Base-by-base conservation (phyloP, 2,113 vertebrate species). In the Caranx melampygus region DNA sequence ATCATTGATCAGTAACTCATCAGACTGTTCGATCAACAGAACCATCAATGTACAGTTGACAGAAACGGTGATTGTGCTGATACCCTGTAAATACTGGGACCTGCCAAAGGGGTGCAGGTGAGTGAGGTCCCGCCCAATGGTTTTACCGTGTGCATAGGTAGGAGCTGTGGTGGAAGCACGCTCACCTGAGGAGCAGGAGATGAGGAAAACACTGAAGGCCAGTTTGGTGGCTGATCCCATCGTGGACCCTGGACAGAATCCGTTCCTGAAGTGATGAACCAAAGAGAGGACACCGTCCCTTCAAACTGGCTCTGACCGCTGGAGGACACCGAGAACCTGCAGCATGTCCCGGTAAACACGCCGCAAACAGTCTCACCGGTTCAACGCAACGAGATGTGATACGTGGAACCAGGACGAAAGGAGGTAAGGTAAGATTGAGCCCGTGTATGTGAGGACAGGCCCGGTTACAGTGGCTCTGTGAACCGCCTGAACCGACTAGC, bases 171-270 rank as follows among this genome's bases (percentile, higher is more conserved):
- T 5, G 57, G 10, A 6, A 11, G 21, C 15, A 18, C 1, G 93
- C 97, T 96, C 93, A 98, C 97, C 97, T 96, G 97, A 99, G 88
- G 95, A 99, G 81, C 96, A 99, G 20, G 97, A 98, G 95, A 98
- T 97, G 91, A 99, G 97, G 95, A 99, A 96, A 75, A 98, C 96
- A 37, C 96, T 96, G 42, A 99, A 96, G 87, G 96, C 96, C 95
- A 98, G 94, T 93, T 96, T 98, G 74, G 96, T 96, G 87, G 96
- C 96, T 88, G 97, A 95, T 95, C 97, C 97, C 97, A 98, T 98
- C 87, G 92, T 97, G 95, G 93, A 73, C 74, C 72, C 55, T 40
- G 54, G 37, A 49, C 44, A 71, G 63, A 51, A 69, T 73, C 54
- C 75, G 69, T 51, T 47, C 20, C 63, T 78, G 64, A 31, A 35